phyloP scores from a whole-genome alignment of 2,888 invertebrate genomes.

The Stratiomys singularior region DNA sequence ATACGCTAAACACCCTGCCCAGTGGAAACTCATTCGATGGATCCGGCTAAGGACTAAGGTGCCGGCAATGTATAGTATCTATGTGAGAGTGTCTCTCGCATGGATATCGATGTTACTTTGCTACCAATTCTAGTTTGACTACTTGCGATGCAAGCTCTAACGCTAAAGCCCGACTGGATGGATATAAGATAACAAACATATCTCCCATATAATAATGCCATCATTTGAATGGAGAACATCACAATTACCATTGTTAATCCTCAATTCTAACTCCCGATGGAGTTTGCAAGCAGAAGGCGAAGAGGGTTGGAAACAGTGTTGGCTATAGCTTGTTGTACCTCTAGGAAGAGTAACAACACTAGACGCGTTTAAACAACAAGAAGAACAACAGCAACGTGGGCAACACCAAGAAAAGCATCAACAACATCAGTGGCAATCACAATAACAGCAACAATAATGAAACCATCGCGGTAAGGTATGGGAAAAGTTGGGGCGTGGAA shows the following conservation, averaged over 20 bases:
- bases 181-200: constrained; percentile 52
- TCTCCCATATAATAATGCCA: constrained; percentile 52
- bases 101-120: not conserved
- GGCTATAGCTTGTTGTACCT: constrained; percentile 30
- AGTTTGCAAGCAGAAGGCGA: not conserved
- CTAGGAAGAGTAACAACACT: constrained; percentile 16
- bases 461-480: constrained; percentile 36
- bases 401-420: constrained; percentile 23
- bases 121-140: not conserved
- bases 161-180: constrained; percentile 32
- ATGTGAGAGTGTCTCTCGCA: not conserved
- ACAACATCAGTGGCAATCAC: constrained; percentile 35
- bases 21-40: not conserved
- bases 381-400: not conserved
- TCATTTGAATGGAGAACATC: constrained; percentile 53
- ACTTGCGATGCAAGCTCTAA: constrained; percentile 22
- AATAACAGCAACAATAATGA: constrained; percentile 39
- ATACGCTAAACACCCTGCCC: constrained; percentile 10
- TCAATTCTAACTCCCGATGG: constrained; percentile 48
- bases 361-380: no score
- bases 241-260: constrained; percentile 53
- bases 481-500: constrained; percentile 41
- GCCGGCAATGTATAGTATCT: constrained; percentile 6
- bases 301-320: not conserved
- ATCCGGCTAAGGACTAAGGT: constrained; percentile 10